Evolutionary conservation across 1,140 invertebrate species (phyloP).

Genomic region (Tetramorium parvispinum): DNA sequence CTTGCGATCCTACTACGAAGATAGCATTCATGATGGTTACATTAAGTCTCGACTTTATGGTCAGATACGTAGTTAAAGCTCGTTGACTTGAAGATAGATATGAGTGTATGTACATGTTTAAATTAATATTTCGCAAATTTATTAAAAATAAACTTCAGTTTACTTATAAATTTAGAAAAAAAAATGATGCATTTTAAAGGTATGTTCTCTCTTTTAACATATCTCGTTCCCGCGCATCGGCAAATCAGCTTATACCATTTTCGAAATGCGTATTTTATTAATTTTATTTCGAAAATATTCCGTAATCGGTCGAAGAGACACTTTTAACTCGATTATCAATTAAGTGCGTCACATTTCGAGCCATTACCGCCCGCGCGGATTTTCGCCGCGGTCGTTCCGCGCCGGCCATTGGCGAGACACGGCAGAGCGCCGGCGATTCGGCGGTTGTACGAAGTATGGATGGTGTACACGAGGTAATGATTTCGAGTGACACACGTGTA

Average conservation of each 20-base stretch:
- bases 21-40: conserved; percentile 32
- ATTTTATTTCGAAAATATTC: neutral
- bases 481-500: conserved; percentile 63
- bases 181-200: neutral
- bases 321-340: conserved; percentile 53
- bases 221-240: neutral
- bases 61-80: neutral
- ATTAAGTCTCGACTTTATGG: conserved; percentile 28
- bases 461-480: conserved; percentile 65
- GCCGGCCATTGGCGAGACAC: conserved; percentile 1
- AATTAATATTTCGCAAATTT: neutral
- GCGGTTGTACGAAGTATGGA: conserved; percentile 35
- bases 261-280: neutral
- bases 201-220: neutral
- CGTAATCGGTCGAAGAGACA: neutral
- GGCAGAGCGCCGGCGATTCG: conserved; percentile 21
- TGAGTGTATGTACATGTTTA: neutral
- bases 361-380: conserved; percentile 36
- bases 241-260: neutral
- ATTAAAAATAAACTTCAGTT: neutral
- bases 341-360: conserved; percentile 45
- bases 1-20: conserved; percentile 24
- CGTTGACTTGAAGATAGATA: neutral
- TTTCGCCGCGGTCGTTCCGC: conserved; percentile 12
- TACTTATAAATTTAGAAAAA: neutral